Base-by-base conservation (phyloP, 35 echinoderm and acorn worm genomes). In the Patiria miniata region DNA sequence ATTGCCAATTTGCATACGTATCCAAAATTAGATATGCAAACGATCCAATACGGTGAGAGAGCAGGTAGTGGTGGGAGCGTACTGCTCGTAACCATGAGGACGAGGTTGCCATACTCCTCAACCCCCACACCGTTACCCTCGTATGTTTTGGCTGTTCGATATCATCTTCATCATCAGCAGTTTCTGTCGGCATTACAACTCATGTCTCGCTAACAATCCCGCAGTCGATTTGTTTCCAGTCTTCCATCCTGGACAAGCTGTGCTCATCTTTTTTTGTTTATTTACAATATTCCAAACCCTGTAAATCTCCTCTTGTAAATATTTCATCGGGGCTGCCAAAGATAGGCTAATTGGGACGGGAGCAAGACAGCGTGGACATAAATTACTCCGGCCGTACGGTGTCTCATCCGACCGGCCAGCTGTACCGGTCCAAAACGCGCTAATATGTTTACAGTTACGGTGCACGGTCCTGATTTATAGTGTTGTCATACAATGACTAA, bases 401-500 rank as follows among this genome's bases (percentile, higher is more conserved):
- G 29, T 2, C 19, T 73, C 65, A 73, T 73, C 65, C 65, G 65
- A 12, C 65, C 26, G 65, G 65, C 65, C 65, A 73, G 65, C 65
- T 73, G 65, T 73, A 73, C 65, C 8, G 65, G 26, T 14, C 42
- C 42, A 73, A 73, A 73, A 26, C 22, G 14, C 23, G 34, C 65
- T 73, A 73, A 73, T 73, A 73, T 73, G 65, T 73, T 73, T 73
- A 73, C 65, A 73, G 65, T 73, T 73, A 30, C 22, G 65, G 65
- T 32, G 34, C 65, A 30, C 21, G 26, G 29, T 2, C 1, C 65
- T 73, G 65, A 73, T 73, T 73, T 73, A 73, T 73, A 7, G 65
- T 73, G 65, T 73, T 73, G 65, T 73, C 65, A 73, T 36, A 73
- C 65, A 68, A 68, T 68, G 60, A 68, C 60, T 68, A 68, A 68